These are phyloP conservation scores for Columba livia DNA, from an alignment of 2,113 vertebrate genomes.

Conservation along the genomic window DNA sequence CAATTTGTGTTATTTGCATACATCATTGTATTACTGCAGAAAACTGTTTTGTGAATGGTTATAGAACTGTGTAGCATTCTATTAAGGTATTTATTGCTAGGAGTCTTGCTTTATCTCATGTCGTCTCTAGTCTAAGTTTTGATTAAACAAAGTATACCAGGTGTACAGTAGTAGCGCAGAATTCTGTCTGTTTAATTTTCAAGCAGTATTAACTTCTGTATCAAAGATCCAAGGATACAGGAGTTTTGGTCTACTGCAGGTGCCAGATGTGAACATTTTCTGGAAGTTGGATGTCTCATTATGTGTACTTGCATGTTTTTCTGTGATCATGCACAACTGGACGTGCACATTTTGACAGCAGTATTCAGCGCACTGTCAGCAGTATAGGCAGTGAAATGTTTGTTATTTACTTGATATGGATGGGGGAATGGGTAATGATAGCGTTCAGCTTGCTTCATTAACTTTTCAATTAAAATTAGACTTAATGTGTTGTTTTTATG, in stretches of 20 bases:
- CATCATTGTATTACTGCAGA: neutral
- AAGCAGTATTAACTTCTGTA: neutral
- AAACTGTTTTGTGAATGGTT: neutral
- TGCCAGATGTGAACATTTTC: neutral
- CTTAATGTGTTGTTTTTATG: neutral
- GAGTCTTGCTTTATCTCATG: neutral
- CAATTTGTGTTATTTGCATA: neutral
- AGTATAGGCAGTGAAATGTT: neutral
- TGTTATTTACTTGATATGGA: neutral
- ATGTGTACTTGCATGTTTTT: neutral
- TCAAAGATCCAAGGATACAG: neutral
- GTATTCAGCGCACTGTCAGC: neutral
- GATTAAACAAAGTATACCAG: neutral
- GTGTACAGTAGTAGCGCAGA: neutral
- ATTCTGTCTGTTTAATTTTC: neutral
- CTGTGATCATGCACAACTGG: neutral
- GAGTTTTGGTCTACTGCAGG: neutral
- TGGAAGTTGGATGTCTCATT: neutral
- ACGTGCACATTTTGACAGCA: fast-evolving
- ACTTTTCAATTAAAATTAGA: neutral
- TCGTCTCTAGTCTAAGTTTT: neutral
- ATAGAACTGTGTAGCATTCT: neutral
- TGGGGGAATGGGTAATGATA: neutral
- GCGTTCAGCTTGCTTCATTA: neutral
- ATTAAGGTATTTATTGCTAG: neutral